A percentile compares a stretch with the other conserved stretches of the same genome.
Conservation (phyloP, 2,888 invertebrate species). For the Vesta saturnalis region DNA sequence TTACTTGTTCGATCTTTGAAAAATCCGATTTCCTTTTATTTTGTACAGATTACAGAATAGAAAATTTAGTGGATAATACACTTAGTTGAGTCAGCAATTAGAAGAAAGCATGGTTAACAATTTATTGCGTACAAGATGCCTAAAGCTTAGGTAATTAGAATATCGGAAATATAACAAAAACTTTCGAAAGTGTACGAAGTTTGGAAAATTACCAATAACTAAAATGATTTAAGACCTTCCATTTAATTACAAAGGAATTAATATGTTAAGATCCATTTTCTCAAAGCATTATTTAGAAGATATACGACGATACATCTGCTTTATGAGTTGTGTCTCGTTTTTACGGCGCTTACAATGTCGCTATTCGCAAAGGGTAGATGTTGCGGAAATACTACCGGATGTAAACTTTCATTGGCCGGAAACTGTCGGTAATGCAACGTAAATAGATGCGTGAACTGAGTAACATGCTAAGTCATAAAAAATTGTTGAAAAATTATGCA, state of each 20-base stretch:
- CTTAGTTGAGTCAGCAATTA: neutral
- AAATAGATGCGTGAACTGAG: constrained; percentile 31
- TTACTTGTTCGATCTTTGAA: too few relatives aligned
- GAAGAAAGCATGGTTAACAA: neutral
- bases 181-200: constrained; percentile 1
- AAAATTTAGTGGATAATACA: neutral
- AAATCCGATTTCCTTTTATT: too few relatives aligned
- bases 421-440: constrained; percentile 31
- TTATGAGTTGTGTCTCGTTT: constrained; percentile 37
- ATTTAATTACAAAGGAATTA: constrained; percentile 6
- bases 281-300: constrained; percentile 7
- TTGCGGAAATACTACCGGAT: constrained; percentile 36
- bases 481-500: constrained; percentile 16
- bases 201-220: neutral
- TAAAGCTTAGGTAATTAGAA: neutral
- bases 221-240: neutral
- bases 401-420: constrained; percentile 35
- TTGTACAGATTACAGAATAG: too few relatives aligned
- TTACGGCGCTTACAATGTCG: constrained; percentile 34
- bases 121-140: neutral
- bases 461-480: constrained; percentile 23
- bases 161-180: constrained; percentile 1
- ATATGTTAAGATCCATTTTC: constrained; percentile 9
- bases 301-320: constrained; percentile 31
- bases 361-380: constrained; percentile 30